These are phyloP conservation scores for Schizaphis graminum DNA, from an alignment of 2,888 invertebrate genomes.

Conservation along the genomic window DNA sequence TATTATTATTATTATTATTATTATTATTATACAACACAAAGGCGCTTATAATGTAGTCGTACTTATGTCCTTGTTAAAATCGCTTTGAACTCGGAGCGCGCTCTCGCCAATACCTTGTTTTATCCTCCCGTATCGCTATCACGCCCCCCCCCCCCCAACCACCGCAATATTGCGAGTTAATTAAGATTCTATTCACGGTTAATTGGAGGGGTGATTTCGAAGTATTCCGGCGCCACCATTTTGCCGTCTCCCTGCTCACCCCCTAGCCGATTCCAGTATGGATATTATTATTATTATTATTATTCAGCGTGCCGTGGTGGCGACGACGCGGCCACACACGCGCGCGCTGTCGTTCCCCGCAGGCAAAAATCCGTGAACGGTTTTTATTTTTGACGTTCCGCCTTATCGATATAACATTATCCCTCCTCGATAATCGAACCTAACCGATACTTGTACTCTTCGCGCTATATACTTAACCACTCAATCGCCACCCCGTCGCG, in stretches of 20 bases:
- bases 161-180: slow-evolving; percentile 15
- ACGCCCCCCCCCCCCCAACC: too few relatives aligned
- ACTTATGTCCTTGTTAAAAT: background rate
- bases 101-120: background rate
- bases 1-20: background rate
- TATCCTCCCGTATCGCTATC: background rate
- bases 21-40: slow-evolving; percentile 13
- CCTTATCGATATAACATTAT: background rate
- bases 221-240: slow-evolving; percentile 38
- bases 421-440: background rate
- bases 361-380: background rate
- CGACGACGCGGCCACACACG: background rate
- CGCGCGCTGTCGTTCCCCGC: background rate
- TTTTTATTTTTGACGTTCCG: background rate
- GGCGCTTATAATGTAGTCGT: slow-evolving; percentile 3
- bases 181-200: slow-evolving; percentile 60
- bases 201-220: slow-evolving; percentile 44
- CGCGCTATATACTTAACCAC: background rate
- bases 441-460: background rate
- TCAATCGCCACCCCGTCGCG: background rate
- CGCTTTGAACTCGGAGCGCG: slow-evolving; percentile 38
- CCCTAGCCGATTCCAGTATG: background rate
- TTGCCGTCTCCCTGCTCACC: background rate
- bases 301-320: background rate
- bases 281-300: slow-evolving; percentile 4